Percentiles rank a stretch among this genome's conserved stretches.
Evolutionary conservation across 2,797 vertebrate genomes (phyloP).

Genomic region (Hydrocynus forskahlii): DNA sequence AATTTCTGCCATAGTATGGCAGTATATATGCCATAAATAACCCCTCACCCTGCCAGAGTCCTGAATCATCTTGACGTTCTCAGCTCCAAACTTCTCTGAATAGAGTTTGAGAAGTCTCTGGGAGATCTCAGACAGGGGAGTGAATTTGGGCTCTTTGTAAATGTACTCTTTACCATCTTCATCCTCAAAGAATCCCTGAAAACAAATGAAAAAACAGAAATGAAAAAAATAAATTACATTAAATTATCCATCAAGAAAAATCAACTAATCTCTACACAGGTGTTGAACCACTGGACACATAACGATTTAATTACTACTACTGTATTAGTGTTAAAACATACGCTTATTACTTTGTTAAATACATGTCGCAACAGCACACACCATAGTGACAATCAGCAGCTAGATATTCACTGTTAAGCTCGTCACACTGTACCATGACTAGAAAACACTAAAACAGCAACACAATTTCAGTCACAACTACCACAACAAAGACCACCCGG

Average conservation of each 20-base stretch:
- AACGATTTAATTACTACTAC: not conserved
- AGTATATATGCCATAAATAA: not conserved
- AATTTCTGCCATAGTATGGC: not conserved
- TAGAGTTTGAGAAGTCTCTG: constrained; percentile 96
- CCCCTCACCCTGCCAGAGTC: constrained; percentile 97
- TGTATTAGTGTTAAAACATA: not conserved
- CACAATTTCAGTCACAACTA: not conserved
- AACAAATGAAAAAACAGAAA: not conserved
- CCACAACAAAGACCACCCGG: constrained; percentile 60
- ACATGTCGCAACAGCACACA: not conserved
- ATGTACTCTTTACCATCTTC: constrained; percentile 99
- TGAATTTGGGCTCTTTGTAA: constrained; percentile 98
- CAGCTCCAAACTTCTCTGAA: constrained; percentile 95
- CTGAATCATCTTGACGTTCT: constrained; percentile 99
- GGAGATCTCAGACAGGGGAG: constrained; percentile 93
- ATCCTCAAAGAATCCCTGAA: constrained; percentile 98
- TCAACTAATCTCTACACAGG: not conserved
- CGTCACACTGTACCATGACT: constrained; percentile 17
- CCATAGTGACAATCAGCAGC: not conserved
- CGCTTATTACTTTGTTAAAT: not conserved
- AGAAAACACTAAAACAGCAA: constrained; percentile 14
- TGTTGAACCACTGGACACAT: not conserved
- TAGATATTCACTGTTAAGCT: not conserved
- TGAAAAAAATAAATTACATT: not conserved
- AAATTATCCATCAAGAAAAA: not conserved